A percentile compares a stretch with the other conserved stretches of the same genome.
These are phyloP conservation scores for Pseudopipra pipra DNA, from an alignment of 2,113 vertebrate species.

Conservation along the genomic window DNA sequence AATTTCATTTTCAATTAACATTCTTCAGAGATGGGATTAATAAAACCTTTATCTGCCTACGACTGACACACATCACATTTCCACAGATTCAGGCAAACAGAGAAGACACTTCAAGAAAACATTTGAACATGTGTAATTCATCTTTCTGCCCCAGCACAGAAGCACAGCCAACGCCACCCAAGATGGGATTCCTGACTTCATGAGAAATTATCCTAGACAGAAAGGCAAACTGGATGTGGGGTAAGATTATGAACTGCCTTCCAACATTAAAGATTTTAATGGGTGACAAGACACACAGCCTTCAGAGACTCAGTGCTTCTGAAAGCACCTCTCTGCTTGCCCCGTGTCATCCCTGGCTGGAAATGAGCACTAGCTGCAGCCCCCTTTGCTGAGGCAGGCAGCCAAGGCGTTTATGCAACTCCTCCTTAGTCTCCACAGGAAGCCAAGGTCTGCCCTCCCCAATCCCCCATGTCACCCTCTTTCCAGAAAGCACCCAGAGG, in stretches of 20 bases:
- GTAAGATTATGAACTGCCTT: not conserved
- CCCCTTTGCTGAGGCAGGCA: not conserved
- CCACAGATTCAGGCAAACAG: slow-evolving; percentile 26
- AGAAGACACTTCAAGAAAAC: slow-evolving; percentile 7
- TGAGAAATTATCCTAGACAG: not conserved
- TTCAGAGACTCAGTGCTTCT: not conserved
- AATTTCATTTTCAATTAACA: slow-evolving; percentile 8
- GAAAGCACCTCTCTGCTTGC: not conserved
- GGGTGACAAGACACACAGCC: not conserved
- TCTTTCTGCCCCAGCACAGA: not conserved
- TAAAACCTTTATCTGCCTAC: not conserved
- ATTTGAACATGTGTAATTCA: not conserved
- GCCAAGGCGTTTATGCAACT: accelerated
- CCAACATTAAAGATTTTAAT: not conserved
- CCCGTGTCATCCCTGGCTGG: not conserved
- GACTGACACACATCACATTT: not conserved
- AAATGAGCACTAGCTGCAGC: not conserved
- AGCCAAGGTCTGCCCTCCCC: not conserved
- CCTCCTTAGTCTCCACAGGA: not conserved
- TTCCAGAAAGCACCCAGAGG: not conserved
- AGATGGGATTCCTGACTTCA: not conserved
- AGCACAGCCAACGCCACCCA: not conserved
- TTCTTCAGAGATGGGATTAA: slow-evolving; percentile 10
- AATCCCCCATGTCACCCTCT: accelerated
- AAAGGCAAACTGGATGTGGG: not conserved